Conservation (phyloP, 92 coral and sea anemone species). For the Epizoanthus rinbou region DNA sequence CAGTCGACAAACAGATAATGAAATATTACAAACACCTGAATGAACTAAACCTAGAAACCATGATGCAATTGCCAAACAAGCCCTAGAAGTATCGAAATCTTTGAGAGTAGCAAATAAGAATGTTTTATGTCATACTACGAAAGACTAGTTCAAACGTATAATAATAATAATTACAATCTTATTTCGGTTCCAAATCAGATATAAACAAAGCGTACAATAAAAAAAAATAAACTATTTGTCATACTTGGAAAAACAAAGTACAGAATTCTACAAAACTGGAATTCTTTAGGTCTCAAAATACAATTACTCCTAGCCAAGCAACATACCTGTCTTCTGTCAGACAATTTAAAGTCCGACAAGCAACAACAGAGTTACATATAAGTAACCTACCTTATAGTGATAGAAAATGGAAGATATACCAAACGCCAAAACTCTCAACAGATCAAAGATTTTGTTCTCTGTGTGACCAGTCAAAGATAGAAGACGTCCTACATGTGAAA, state of each 20-base stretch:
- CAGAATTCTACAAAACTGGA: slow-evolving; percentile 10
- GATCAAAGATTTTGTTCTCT: slow-evolving; percentile 25
- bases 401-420: slow-evolving; percentile 23
- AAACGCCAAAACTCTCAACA: not conserved
- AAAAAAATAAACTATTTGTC: slow-evolving; percentile 17
- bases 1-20: not conserved
- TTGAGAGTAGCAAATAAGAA: slow-evolving; percentile 3
- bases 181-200: slow-evolving; percentile 13
- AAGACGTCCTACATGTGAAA: slow-evolving; percentile 17
- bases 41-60: not conserved
- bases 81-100: not conserved
- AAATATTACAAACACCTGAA: not conserved
- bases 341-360: slow-evolving; percentile 12
- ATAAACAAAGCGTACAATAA: slow-evolving; percentile 26
- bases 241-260: slow-evolving; percentile 23
- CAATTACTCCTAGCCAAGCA: not conserved
- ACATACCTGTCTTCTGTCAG: slow-evolving; percentile 29
- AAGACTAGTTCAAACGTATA: slow-evolving; percentile 1
- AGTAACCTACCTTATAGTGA: slow-evolving; percentile 6
- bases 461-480: slow-evolving; percentile 3
- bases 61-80: not conserved
- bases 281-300: slow-evolving; percentile 23
- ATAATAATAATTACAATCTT: not conserved
- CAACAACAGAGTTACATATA: slow-evolving; percentile 7
- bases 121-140: slow-evolving; percentile 21